phyloP scores from a whole-genome alignment of 2,113 vertebrate genomes.

The Dipodomys spectabilis region DNA sequence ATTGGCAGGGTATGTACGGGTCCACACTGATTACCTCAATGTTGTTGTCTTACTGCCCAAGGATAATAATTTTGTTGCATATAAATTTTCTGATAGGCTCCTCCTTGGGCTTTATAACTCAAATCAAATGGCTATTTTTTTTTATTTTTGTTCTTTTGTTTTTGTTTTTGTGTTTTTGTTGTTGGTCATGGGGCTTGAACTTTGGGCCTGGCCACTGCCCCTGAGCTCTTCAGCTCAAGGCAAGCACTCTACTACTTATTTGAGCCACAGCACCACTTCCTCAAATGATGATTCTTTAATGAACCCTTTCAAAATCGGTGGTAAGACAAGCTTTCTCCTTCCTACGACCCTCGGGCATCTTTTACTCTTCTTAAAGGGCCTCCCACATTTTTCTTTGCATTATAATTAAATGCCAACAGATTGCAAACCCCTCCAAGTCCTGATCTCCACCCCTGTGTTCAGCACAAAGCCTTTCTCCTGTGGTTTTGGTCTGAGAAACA shows the following conservation, averaged over 20 bases:
- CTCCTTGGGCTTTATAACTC: neutral
- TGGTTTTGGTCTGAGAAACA: neutral
- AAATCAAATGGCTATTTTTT: neutral
- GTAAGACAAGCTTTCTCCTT: neutral
- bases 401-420: neutral
- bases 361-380: neutral
- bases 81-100: neutral
- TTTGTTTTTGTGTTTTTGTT: too few species aligned
- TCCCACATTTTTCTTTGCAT: neutral
- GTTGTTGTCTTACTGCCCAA: neutral
- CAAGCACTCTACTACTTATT: too few species aligned
- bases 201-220: too few species aligned
- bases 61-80: neutral
- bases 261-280: too few species aligned
- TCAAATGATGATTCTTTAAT: neutral
- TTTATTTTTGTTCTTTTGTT: too few species aligned
- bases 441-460: neutral
- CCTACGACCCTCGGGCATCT: neutral
- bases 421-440: neutral
- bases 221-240: too few species aligned
- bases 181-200: too few species aligned
- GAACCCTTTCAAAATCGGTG: neutral
- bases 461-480: neutral
- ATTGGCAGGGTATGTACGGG: accelerated
- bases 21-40: neutral